phyloP scores from a whole-genome alignment of 2,888 invertebrate genomes.

The Lottia gigantea region DNA sequence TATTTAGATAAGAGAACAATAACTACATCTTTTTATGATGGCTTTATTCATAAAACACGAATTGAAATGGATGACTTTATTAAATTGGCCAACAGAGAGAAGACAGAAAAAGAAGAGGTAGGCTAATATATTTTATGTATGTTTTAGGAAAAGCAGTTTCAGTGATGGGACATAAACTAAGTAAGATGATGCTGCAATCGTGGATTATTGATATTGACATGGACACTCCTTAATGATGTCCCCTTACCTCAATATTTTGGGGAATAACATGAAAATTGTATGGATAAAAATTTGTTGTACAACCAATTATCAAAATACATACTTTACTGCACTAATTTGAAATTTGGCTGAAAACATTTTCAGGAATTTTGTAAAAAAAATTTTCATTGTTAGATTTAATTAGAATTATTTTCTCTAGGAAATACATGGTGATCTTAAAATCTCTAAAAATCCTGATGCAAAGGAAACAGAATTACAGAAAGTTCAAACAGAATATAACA shows the following conservation, averaged over 20 bases:
- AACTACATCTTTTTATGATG: conserved; percentile 40
- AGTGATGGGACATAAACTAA: too few relatives aligned
- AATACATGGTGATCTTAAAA: conserved; percentile 40
- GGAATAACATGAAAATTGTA: too few relatives aligned
- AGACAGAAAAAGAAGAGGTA: conserved; percentile 50
- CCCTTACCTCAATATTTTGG: too few relatives aligned
- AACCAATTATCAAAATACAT: too few relatives aligned
- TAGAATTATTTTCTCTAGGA: conserved; percentile 36
- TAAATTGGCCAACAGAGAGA: conserved; percentile 48
- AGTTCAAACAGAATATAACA: conserved; percentile 41
- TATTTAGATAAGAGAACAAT: conserved; percentile 44
- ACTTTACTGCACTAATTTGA: too few relatives aligned
- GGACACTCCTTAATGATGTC: too few relatives aligned
- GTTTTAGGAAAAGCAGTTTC: too few relatives aligned
- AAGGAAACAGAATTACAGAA: conserved; percentile 49
- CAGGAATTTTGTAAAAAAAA: background rate
- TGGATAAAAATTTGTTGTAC: too few relatives aligned
- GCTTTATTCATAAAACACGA: conserved; percentile 48
- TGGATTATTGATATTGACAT: too few relatives aligned
- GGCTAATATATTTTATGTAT: conserved; percentile 14
- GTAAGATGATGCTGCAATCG: too few relatives aligned
- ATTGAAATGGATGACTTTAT: conserved; percentile 44
- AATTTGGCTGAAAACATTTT: too few relatives aligned
- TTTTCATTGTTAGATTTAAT: too few relatives aligned
- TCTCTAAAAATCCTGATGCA: conserved; percentile 41